These are phyloP conservation scores for Macaria notata DNA, from an alignment of 2,888 invertebrate species.

Conservation along the genomic window DNA sequence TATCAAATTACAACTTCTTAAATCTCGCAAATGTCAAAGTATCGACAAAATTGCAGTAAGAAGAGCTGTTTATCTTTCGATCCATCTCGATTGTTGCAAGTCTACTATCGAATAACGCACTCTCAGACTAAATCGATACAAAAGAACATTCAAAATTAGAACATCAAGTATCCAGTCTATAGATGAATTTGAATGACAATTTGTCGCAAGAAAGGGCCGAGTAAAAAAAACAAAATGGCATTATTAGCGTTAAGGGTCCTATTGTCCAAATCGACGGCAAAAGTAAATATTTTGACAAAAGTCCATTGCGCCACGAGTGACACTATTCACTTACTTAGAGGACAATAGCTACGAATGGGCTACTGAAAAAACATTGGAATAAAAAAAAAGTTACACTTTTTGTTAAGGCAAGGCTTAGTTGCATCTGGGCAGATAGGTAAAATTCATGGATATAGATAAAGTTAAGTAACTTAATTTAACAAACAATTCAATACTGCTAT, in stretches of 20 bases:
- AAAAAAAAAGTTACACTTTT: conserved; percentile 26
- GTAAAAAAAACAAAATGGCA: conserved; percentile 49
- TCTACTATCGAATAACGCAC: conserved; percentile 45
- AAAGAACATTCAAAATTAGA: neutral
- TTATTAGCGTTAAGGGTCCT: conserved; percentile 69
- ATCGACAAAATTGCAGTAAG: conserved; percentile 47
- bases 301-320: conserved; percentile 58
- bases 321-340: conserved; percentile 69
- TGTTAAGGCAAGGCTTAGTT: neutral
- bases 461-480: too few relatives aligned
- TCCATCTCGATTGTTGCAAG: conserved; percentile 47
- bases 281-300: conserved; percentile 81
- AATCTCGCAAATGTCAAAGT: conserved; percentile 19
- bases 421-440: too few relatives aligned
- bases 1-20: conserved; percentile 4
- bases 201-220: conserved; percentile 49
- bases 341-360: conserved; percentile 55
- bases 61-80: conserved; percentile 68
- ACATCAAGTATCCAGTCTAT: too few relatives aligned
- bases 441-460: too few relatives aligned
- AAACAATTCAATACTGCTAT: too few relatives aligned
- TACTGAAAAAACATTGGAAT: conserved; percentile 29
- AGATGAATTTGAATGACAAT: conserved; percentile 71
- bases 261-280: conserved; percentile 60
- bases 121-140: conserved; percentile 43